Percentiles rank a stretch among this genome's conserved stretches.
These are phyloP conservation scores for Lichenostomus cassidix DNA, from an alignment of 2,113 vertebrate genomes.

Conservation along the genomic window DNA sequence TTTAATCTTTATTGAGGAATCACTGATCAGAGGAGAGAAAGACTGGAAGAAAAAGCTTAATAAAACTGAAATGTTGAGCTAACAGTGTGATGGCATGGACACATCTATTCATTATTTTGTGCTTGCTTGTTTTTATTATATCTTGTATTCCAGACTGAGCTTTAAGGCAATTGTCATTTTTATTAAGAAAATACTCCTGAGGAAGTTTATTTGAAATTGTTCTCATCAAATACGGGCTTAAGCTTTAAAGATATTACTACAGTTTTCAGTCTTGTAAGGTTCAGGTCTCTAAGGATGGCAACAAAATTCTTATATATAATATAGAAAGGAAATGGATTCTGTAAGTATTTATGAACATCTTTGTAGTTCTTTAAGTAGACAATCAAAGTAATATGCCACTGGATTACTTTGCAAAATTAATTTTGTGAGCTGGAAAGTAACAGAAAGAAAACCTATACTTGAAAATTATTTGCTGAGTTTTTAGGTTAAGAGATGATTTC, in stretches of 20 bases:
- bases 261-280: neutral
- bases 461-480: neutral
- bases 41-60: neutral
- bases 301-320: neutral
- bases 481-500: neutral
- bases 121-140: neutral
- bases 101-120: neutral
- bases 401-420: neutral
- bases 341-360: neutral
- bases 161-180: neutral
- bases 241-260: neutral
- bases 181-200: neutral
- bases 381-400: neutral
- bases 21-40: neutral
- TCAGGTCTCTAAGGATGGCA: neutral
- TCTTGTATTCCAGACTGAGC: neutral
- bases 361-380: neutral
- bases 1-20: neutral
- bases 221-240: neutral
- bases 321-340: neutral
- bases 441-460: neutral
- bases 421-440: neutral
- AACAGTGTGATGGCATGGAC: neutral
- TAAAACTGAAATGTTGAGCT: neutral
- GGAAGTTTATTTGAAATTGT: neutral